phyloP scores from a whole-genome alignment of 1,140 invertebrate genomes.

The Berghia stephanieae region DNA sequence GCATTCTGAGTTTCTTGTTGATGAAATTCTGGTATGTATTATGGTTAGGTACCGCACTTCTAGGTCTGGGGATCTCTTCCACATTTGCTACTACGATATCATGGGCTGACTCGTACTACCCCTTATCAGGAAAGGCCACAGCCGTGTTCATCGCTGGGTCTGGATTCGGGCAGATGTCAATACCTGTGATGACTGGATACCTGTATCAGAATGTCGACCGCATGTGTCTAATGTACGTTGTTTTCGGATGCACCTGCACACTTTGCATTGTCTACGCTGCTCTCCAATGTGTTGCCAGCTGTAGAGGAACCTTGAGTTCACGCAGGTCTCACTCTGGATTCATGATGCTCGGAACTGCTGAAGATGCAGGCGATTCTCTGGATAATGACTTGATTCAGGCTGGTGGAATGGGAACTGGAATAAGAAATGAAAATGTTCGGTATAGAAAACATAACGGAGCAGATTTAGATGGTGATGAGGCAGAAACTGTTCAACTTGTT shows the following conservation, averaged over 20 bases:
- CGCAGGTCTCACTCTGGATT: conserved; percentile 30
- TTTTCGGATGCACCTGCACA: no score
- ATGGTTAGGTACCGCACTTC: conserved; percentile 54
- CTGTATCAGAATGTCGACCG: conserved; percentile 57
- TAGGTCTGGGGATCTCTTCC: conserved; percentile 69
- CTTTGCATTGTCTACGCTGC: conserved; percentile 47
- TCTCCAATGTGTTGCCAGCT: conserved; percentile 56
- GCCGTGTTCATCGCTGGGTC: conserved; percentile 68
- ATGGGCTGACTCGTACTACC: conserved; percentile 69
- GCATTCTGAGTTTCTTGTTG: conserved; percentile 63
- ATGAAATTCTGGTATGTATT: conserved; percentile 45
- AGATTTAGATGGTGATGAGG: no score
- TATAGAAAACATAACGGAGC: no score
- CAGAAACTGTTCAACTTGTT: no score
- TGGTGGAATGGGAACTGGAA: no score
- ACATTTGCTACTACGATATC: conserved; percentile 68
- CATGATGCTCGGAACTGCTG: conserved; percentile 28
- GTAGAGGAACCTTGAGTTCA: conserved; percentile 12
- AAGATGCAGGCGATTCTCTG: conserved; percentile 12
- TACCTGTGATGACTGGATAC: conserved; percentile 62
- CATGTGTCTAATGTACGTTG: conserved; percentile 64
- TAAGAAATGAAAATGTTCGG: no score
- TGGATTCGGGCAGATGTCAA: conserved; percentile 68
- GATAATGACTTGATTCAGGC: conserved; percentile 16
- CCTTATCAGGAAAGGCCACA: conserved; percentile 68